These are phyloP conservation scores for Boloria euphrosyne DNA, from an alignment of 2,888 invertebrate species.

Conservation along the genomic window DNA sequence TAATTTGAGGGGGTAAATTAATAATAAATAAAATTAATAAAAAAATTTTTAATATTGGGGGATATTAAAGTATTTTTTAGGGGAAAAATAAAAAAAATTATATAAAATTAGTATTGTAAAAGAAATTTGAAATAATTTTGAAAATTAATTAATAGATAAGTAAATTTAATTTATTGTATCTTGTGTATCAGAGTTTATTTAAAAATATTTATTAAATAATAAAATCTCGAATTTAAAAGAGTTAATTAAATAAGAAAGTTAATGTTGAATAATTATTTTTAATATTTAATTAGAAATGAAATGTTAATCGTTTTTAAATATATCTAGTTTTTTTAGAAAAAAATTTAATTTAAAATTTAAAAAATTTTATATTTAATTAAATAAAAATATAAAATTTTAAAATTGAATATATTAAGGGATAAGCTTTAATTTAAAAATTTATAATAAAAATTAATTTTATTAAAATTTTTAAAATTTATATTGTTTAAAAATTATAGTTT, in stretches of 20 bases:
- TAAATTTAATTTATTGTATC: too few relatives aligned
- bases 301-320: slow-evolving; percentile 85
- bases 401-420: slow-evolving; percentile 81
- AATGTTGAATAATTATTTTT: slow-evolving; percentile 83
- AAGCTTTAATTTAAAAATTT: slow-evolving; percentile 82
- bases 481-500: too few relatives aligned
- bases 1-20: slow-evolving; percentile 64
- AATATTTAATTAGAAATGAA: slow-evolving; percentile 84
- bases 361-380: slow-evolving; percentile 55
- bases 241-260: slow-evolving; percentile 71
- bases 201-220: too few relatives aligned
- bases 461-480: slow-evolving; percentile 81
- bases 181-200: too few relatives aligned
- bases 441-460: slow-evolving; percentile 63
- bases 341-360: slow-evolving; percentile 79
- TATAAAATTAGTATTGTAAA: too few relatives aligned
- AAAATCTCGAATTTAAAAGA: too few relatives aligned
- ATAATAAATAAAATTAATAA: slow-evolving; percentile 75
- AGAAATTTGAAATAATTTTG: too few relatives aligned
- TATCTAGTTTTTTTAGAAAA: slow-evolving; percentile 87
- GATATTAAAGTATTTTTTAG: too few relatives aligned
- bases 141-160: too few relatives aligned
- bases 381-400: slow-evolving; percentile 52
- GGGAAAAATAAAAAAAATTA: too few relatives aligned
- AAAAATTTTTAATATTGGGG: slow-evolving; percentile 67